Evolutionary conservation across 1,140 invertebrate species (phyloP), one percentile per base, ranked within the genome.

Genomic region (Aphis craccivora): DNA sequence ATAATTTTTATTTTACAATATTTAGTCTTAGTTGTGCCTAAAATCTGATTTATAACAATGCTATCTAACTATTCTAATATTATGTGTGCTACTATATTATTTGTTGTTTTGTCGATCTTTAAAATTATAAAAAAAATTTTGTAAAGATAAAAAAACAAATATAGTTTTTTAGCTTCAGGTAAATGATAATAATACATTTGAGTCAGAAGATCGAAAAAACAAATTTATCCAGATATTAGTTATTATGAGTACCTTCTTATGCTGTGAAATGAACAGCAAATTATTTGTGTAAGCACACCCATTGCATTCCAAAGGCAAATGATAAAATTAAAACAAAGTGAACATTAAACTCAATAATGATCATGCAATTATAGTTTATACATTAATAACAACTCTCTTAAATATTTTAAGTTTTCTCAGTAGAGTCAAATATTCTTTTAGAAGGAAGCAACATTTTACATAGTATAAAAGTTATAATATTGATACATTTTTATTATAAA

Each of bases 301-400:
- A 93, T 93, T 84, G 76, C 91, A 93, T 93, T 93, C 91, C 91
- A 93, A 92, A 51, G 48, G 91, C 48, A 93, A 93, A 93, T 84
- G 45, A 93, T 93, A 83, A 93, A 93, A 93, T 93, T 84, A 93
- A 93, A 93, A 93, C 91, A 93, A 84, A 93, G 23, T 83, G 35
- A 93, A 84, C 22, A 84, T 93, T 93, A 93, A 93, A 93, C 76
- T 84, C 48, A 83, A 84, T 81, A 84, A 93, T 93, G 81, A 55
- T 53, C 91, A 93, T 93, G 91, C 91, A 83, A 86, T 45, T 67
- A 67, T 90, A 60, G 6, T 43, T 90, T 43, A 67, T 90, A 67
- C 25, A 90, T 35, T 67, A n/a, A 90, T n/a, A 90, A 45, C 3
- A 53, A 53, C 48, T 25, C 53, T 40, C 37, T 60, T 60, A 60